Percentiles rank a stretch among this genome's conserved stretches.
Evolutionary conservation across 1,140 invertebrate species (phyloP).

Genomic region (Cephus cinctus): DNA sequence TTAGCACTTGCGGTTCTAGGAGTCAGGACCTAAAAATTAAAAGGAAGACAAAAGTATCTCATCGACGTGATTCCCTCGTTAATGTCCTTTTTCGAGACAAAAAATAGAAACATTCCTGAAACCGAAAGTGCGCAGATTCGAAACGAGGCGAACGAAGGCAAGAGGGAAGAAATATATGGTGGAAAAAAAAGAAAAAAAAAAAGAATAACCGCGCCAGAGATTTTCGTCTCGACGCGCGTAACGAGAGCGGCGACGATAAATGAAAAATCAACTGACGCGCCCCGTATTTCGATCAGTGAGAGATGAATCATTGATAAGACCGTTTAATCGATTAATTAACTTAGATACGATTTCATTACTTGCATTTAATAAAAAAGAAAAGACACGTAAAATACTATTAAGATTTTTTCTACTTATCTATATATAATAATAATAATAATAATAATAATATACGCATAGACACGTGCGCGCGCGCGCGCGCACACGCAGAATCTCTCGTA

Average conservation of each 20-base stretch:
- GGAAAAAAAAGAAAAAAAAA: constrained; percentile 10
- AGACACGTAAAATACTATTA: constrained; percentile 24
- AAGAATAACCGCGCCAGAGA: too few relatives aligned
- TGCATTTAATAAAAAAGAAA: constrained; percentile 28
- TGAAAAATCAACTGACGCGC: too few relatives aligned
- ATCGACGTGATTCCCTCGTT: too few relatives aligned
- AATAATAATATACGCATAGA: constrained; percentile 23
- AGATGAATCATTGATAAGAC: constrained; percentile 24
- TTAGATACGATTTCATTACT: constrained; percentile 27
- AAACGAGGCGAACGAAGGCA: constrained; percentile 2
- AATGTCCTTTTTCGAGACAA: not conserved
- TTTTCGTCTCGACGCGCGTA: too few relatives aligned
- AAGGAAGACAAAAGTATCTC: too few relatives aligned
- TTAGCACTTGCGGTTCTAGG: too few relatives aligned
- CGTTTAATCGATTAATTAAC: constrained; percentile 24
- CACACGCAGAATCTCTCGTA: not conserved
- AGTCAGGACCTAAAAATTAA: too few relatives aligned
- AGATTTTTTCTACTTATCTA: constrained; percentile 52
- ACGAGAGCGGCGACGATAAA: too few relatives aligned
- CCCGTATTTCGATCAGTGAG: constrained; percentile 27
- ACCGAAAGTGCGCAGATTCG: not conserved
- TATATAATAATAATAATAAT: constrained; percentile 24
- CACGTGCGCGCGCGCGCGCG: constrained; percentile 11
- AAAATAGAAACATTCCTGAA: constrained; percentile 6
- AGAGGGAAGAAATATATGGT: constrained; percentile 10